Base-by-base conservation (phyloP, 2,888 invertebrate species). In the Monoplex corrugatus region DNA sequence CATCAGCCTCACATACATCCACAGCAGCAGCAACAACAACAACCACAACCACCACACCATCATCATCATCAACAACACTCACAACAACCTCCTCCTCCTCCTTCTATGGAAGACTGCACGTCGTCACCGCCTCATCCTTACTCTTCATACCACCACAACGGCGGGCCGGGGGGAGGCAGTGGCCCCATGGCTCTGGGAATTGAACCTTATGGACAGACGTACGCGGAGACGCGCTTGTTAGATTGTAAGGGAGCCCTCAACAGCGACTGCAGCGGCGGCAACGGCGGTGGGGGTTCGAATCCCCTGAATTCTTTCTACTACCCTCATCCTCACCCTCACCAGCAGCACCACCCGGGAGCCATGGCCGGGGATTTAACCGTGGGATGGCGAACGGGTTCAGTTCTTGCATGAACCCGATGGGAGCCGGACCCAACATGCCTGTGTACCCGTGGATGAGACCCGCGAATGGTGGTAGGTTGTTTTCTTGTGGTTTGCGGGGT, bases 361-460 rank as follows among this genome's bases (percentile, higher is more conserved):
- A 91, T 92, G 91, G 68, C 23, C 1, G 90, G 84, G 32, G 92
- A 92, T 63, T 86, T 90, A 78, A 89, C 88, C n/a, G 43, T 28
- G 89, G 87, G 44, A 78, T 88, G 8, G 89, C 86, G 38, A 92
- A 92, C 83, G 90, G 91, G 87, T 92, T 90, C 82, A 89, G 86
- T 50, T 90, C 91, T 57, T 89, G 87, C 19, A 90, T 90, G 89
- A 88, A 63, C 40, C 57, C 90, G 10, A 90, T 86, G 40, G 80
- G 89, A 32, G 89, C 87, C 0, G 88, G 89, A 57, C 92, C 92
- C 88, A 92, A 92, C 87, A 92, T 93, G 91, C 91, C 92, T 75
- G 92, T 93, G 75, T 93, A 92, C 90, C 93, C 93, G 13, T 93
- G 93, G 93, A 93, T 93, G 93, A 89, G 93, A 50, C 92, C 92